These are phyloP conservation scores for Pteropus alecto DNA, from an alignment of 2,113 vertebrate species.

Conservation along the genomic window DNA sequence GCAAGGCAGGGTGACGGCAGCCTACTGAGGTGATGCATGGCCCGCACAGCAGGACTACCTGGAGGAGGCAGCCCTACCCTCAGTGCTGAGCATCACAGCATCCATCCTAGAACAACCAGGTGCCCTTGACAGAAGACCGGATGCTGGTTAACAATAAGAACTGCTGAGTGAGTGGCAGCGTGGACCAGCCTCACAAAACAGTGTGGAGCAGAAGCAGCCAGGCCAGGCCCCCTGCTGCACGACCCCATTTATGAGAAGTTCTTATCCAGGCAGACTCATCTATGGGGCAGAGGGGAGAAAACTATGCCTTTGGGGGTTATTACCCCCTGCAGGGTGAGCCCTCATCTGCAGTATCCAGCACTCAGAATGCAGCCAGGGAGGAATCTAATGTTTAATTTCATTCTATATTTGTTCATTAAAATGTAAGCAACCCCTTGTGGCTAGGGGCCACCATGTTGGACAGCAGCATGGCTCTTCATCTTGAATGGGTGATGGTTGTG, in stretches of 20 bases:
- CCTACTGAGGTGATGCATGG: background rate
- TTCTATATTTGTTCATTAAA: background rate
- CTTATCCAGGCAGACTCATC: background rate
- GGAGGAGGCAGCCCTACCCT: background rate
- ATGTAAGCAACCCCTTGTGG: background rate
- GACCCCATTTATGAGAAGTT: background rate
- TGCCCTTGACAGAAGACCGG: background rate
- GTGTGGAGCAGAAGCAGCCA: background rate
- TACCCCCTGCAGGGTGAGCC: background rate
- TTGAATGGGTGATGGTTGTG: too few species aligned
- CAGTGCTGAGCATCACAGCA: too few species aligned
- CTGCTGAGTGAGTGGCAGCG: fast-evolving
- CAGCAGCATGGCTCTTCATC: background rate
- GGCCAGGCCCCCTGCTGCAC: fast-evolving
- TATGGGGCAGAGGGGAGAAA: fast-evolving
- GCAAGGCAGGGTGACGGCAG: background rate
- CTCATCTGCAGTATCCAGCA: background rate
- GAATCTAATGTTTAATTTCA: background rate
- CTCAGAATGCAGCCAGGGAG: background rate
- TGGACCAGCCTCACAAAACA: background rate
- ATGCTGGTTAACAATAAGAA: background rate
- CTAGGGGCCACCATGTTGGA: background rate
- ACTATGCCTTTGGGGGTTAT: too few species aligned
- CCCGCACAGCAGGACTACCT: background rate
- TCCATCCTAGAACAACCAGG: background rate